Evolutionary conservation across 2,888 invertebrate genomes (phyloP).

Genomic region (Melipona beecheii): DNA sequence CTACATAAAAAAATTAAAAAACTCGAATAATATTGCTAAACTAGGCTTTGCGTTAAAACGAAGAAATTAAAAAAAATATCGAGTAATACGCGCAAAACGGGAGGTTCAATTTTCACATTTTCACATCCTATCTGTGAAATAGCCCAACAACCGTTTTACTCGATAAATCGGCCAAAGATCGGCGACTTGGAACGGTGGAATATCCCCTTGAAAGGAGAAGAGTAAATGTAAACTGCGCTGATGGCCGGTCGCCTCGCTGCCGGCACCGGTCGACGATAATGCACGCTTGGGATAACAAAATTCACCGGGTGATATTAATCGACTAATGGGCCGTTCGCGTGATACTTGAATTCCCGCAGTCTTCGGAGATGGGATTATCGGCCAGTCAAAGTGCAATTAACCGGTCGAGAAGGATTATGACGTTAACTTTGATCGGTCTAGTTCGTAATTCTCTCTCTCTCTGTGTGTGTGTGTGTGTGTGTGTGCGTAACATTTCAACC

Average conservation of each 20-base stretch:
- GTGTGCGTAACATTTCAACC: not conserved
- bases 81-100: too few species aligned
- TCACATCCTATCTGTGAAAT: too few species aligned
- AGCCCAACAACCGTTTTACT: too few species aligned
- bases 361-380: constrained; percentile 40
- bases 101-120: too few species aligned
- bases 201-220: constrained; percentile 36
- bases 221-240: constrained; percentile 49
- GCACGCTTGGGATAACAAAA: constrained; percentile 58
- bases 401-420: constrained; percentile 39
- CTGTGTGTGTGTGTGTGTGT: not conserved
- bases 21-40: too few species aligned
- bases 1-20: too few species aligned
- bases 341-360: constrained; percentile 47
- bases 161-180: too few species aligned
- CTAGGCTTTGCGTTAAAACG: too few species aligned
- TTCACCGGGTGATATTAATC: constrained; percentile 55
- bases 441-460: not conserved
- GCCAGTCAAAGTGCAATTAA: constrained; percentile 46
- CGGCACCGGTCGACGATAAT: constrained; percentile 51
- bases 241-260: constrained; percentile 17
- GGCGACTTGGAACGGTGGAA: too few species aligned
- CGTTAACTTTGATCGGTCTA: constrained; percentile 26
- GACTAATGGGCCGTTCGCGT: constrained; percentile 57
- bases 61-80: too few species aligned